These are phyloP conservation scores for Antidorcas marsupialis DNA, from an alignment of 2,113 vertebrate species.

Conservation along the genomic window DNA sequence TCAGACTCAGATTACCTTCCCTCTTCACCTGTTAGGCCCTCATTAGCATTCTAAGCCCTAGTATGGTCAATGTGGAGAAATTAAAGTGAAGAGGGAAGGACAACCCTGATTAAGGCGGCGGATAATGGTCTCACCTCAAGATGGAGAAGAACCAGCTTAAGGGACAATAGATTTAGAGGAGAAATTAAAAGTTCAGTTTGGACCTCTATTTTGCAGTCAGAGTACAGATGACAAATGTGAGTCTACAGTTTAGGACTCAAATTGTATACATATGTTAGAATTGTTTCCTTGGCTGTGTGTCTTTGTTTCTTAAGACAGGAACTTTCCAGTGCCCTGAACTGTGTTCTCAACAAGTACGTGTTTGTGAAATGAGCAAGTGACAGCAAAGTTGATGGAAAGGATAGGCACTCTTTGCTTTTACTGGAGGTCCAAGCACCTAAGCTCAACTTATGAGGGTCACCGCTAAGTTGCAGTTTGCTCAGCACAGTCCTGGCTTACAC, in stretches of 20 bases:
- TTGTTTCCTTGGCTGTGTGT: background rate
- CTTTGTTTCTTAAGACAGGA: background rate
- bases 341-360: background rate
- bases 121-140: background rate
- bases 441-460: background rate
- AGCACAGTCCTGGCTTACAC: background rate
- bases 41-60: background rate
- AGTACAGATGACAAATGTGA: background rate
- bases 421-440: background rate
- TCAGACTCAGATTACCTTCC: background rate
- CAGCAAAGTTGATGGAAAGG: background rate
- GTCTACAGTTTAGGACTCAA: background rate
- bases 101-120: background rate
- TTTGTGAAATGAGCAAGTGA: background rate
- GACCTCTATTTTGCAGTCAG: background rate
- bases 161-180: background rate
- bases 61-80: background rate
- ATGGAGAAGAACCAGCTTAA: background rate
- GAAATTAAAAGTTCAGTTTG: background rate
- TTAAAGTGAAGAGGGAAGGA: background rate
- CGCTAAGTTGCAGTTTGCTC: background rate
- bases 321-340: background rate
- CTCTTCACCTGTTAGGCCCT: background rate
- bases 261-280: background rate
- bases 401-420: background rate